A percentile compares a stretch with the other conserved stretches of the same genome.
Conservation (phyloP, 30 jellyfish, hydroid and myxozoan genomes). For the Hydractinia symbiolongicarpus region DNA sequence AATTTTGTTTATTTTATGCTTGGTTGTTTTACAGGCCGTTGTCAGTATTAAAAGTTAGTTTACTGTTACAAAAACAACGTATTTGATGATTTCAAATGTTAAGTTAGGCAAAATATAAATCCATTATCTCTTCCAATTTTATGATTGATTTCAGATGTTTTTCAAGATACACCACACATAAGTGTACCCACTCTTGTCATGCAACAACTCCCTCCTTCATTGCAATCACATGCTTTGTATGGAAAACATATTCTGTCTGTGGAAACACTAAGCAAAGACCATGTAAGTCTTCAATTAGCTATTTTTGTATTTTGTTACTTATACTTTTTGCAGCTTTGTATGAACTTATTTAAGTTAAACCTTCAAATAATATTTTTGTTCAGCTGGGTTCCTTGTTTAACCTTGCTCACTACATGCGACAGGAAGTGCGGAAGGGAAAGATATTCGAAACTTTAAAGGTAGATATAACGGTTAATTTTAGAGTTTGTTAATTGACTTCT, state of each 20-base stretch:
- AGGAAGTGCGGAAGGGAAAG: conserved; percentile 58
- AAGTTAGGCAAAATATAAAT: too few species aligned
- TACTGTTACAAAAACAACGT: too few species aligned
- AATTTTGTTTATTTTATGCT: too few species aligned
- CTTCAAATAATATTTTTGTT: neutral
- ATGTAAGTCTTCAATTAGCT: conserved; percentile 36
- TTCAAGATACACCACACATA: too few species aligned
- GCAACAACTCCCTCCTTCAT: conserved; percentile 24
- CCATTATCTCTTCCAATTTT: too few species aligned
- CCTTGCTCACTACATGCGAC: conserved; percentile 77
- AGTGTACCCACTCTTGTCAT: neutral
- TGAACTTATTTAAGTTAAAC: neutral
- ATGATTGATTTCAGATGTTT: too few species aligned
- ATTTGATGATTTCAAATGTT: too few species aligned
- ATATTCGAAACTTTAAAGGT: conserved; percentile 65
- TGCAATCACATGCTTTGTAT: conserved; percentile 46
- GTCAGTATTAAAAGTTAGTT: too few species aligned
- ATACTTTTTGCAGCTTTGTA: neutral
- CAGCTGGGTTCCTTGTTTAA: conserved; percentile 72
- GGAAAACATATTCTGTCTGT: conserved; percentile 72
- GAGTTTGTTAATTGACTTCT: neutral
- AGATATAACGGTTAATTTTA: neutral
- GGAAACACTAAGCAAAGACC: conserved; percentile 54
- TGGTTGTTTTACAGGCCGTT: too few species aligned
- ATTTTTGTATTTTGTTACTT: neutral